phyloP scores from a whole-genome alignment of 2,888 invertebrate genomes.

The Ecliptopera silaceata region DNA sequence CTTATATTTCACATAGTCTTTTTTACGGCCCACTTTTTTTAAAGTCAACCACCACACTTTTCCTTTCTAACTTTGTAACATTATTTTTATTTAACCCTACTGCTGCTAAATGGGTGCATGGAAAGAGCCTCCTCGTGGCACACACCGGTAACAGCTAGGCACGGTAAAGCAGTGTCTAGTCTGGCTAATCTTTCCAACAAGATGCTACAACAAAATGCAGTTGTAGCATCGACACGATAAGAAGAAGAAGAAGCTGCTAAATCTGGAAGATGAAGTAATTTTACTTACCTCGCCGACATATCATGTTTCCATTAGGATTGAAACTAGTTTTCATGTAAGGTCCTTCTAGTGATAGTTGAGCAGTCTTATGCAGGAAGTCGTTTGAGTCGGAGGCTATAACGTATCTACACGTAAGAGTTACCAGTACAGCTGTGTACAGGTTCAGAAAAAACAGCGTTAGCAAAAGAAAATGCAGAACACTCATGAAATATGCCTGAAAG shows the following conservation, averaged over 20 bases:
- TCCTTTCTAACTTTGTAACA: not conserved
- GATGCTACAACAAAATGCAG: too few species aligned
- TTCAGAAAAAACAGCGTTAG: slow-evolving; percentile 75
- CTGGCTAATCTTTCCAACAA: too few species aligned
- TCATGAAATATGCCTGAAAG: slow-evolving; percentile 76
- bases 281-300: slow-evolving; percentile 61
- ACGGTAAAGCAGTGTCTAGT: too few species aligned
- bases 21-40: not conserved
- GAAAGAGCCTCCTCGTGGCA: too few species aligned
- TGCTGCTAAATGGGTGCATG: too few species aligned
- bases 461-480: slow-evolving; percentile 74
- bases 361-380: slow-evolving; percentile 50
- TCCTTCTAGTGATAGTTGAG: slow-evolving; percentile 45
- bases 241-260: not conserved
- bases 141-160: too few species aligned
- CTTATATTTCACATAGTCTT: not conserved
- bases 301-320: slow-evolving; percentile 65
- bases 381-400: slow-evolving; percentile 52
- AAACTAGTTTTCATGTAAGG: slow-evolving; percentile 55
- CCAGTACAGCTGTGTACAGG: slow-evolving; percentile 68
- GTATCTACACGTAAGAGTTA: slow-evolving; percentile 70
- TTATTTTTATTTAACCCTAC: too few species aligned
- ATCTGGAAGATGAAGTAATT: not conserved
- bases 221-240: too few species aligned
- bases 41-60: not conserved